phyloP scores from a whole-genome alignment of 2,888 invertebrate species.

The Drosophila niveifrons region DNA sequence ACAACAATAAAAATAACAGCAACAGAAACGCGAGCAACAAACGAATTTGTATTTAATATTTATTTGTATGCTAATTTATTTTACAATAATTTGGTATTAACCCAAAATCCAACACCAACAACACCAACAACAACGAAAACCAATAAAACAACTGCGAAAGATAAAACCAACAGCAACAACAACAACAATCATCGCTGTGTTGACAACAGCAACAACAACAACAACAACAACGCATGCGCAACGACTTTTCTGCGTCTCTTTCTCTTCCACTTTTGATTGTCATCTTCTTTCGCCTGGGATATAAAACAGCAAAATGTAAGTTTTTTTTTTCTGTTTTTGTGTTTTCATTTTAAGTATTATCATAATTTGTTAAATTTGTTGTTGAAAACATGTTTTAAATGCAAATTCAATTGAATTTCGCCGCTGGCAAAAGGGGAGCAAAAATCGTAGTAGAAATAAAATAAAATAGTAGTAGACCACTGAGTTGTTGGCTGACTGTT shows the following conservation, averaged over 20 bases:
- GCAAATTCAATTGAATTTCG: slow-evolving; percentile 73
- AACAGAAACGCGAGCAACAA: slow-evolving; percentile 31
- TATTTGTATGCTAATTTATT: slow-evolving; percentile 77
- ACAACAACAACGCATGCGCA: slow-evolving; percentile 33
- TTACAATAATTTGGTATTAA: slow-evolving; percentile 78
- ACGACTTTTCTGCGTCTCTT: slow-evolving; percentile 12
- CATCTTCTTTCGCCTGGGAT: slow-evolving; percentile 60
- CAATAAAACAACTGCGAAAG: slow-evolving; percentile 34
- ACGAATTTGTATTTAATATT: slow-evolving; percentile 63
- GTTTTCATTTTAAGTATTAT: slow-evolving; percentile 33
- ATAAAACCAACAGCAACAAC: slow-evolving; percentile 37
- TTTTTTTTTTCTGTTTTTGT: slow-evolving; percentile 33
- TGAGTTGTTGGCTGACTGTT: slow-evolving; percentile 2
- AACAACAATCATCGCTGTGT: slow-evolving; percentile 22
- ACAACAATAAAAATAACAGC: slow-evolving; percentile 19
- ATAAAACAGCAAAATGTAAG: slow-evolving; percentile 73
- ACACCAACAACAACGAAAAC: slow-evolving; percentile 28
- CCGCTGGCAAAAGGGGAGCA: slow-evolving; percentile 4
- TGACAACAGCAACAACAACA: slow-evolving; percentile 28
- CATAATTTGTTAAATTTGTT: slow-evolving; percentile 24
- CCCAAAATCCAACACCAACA: slow-evolving; percentile 60
- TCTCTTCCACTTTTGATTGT: slow-evolving; percentile 13
- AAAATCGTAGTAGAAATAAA: neutral
- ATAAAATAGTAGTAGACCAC: neutral
- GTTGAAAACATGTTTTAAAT: slow-evolving; percentile 61